Evolutionary conservation across 2,797 vertebrate species (phyloP), one percentile per base, ranked within the genome.

Genomic region (Steatocranus sp.): DNA sequence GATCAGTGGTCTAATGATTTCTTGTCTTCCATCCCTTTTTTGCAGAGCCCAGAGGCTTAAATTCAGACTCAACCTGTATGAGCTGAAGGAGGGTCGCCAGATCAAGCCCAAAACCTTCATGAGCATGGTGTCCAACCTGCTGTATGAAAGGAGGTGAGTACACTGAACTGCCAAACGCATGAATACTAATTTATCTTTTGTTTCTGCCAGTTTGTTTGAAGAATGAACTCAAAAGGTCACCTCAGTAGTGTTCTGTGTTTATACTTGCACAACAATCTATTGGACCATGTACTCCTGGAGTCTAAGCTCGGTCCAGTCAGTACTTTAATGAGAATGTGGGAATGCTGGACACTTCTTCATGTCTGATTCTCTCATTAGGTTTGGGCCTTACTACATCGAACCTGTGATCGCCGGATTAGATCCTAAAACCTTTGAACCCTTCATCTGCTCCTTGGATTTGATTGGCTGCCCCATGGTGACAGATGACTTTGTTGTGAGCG

Each of bases 51-150:
- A 99, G 94, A 97, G 98, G 12, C 96, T 99, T 75, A 99, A 99
- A 94, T 99, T 99, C 94, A 95, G 98, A 85, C 95, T 99, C 80
- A 99, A 99, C 79, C 96, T 99, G 38, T 99, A 99, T 2, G 98
- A 99, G 90, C 95, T 99, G 92, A 99, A 99, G 92, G 98, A 99
- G 78, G 98, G 98, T 6, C 97, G 98, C 84, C 98, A 98, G 94
- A 99, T 99, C 95, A 99, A 99, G 66, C 98, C 98, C 0, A 97
- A 98, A 87, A 99, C 98, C 5, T 98, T 99, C 80, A 99, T 99
- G 98, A 99, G 98, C 94, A 99, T 99, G 98, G 98, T 99, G 86
- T 98, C 98, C 83, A 99, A 99, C 88, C 96, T 99, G 76, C 82
- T 99, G 11, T 99, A 99, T 6, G 98, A 99, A 92, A 97, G 94